Evolutionary conservation across 2,113 vertebrate species (phyloP).

Genomic region (Ascaphus truei): DNA sequence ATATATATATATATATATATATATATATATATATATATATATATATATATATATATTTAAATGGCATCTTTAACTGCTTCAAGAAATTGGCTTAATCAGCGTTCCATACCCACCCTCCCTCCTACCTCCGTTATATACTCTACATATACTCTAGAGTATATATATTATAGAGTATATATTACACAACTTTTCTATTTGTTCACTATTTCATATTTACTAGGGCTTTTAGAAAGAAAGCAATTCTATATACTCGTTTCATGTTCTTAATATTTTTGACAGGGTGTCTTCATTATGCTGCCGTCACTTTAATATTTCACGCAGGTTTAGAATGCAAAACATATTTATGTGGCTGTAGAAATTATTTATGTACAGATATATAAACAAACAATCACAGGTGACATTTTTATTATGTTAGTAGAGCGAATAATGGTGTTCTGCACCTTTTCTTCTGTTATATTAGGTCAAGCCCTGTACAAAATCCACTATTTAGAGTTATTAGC

Average conservation of each 20-base stretch:
- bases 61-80: too few relatives aligned
- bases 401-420: constrained; percentile 18
- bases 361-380: constrained; percentile 8
- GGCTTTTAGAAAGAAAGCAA: neutral
- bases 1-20: too few relatives aligned
- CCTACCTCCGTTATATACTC: too few relatives aligned
- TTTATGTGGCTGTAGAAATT: constrained; percentile 2
- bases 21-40: too few relatives aligned
- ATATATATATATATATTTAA: too few relatives aligned
- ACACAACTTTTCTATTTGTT: neutral
- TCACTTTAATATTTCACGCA: constrained; percentile 6
- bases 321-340: neutral
- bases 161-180: too few relatives aligned
- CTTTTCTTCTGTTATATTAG: constrained; percentile 14
- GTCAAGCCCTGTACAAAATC: constrained; percentile 12
- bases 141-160: too few relatives aligned
- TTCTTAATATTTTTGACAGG: constrained; percentile 13
- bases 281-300: constrained; percentile 17
- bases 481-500: constrained; percentile 8
- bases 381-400: constrained; percentile 12
- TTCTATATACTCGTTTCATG: neutral
- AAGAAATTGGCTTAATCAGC: too few relatives aligned
- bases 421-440: neutral
- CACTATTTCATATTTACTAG: neutral
- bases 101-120: too few relatives aligned